Base-by-base conservation (phyloP, 2,113 vertebrate species). In the Brevimyrus niger region DNA sequence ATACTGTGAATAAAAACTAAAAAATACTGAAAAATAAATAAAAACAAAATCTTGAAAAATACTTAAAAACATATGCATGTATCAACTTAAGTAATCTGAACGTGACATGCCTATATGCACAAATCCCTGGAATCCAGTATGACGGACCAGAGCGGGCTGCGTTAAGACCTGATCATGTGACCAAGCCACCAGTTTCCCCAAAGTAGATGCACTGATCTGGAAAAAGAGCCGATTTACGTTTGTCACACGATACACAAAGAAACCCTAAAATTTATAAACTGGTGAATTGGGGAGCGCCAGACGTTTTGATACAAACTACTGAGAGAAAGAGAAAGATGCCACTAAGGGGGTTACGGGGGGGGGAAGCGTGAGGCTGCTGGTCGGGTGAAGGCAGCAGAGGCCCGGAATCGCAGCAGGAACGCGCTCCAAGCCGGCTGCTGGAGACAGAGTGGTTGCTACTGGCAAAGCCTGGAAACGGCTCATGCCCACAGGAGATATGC, bases 401-500 rank as follows among this genome's bases (percentile, higher is more conserved):
- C 96, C 96, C 96, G 96, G 94, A 95, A 91, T 94, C 95, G 96
- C 96, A 96, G 97, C 97, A 97, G 95, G 58, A 95, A 96, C 95
- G 95, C 95, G 96, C 95, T 97, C 97, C 96, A 94, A 96, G 97
- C 95, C 96, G 96, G 95, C 92, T 96, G 97, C 95, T 96, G 96
- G 94, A 95, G 96, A 96, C 96, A 92, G 96, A 95, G 96, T 96
- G 95, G 96, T 96, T 95, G 96, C 96, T 96, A 97, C 96, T 96
- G 96, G 96, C 94, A 95, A 96, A 97, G 96, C 96, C 96, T 96
- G 94, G 95, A 97, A 96, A 95, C 94, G 96, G 96, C 94, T 95
- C 96, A 97, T 97, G 96, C 97, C 97, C 97, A 97, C 95, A 95
- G 95, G 96, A 96, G 95, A 94, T 95, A 96, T 97, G 96, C 97